Evolutionary conservation across 2,888 invertebrate genomes (phyloP), one percentile per base, ranked within the genome.

Genomic region (Aleiodes alternator): DNA sequence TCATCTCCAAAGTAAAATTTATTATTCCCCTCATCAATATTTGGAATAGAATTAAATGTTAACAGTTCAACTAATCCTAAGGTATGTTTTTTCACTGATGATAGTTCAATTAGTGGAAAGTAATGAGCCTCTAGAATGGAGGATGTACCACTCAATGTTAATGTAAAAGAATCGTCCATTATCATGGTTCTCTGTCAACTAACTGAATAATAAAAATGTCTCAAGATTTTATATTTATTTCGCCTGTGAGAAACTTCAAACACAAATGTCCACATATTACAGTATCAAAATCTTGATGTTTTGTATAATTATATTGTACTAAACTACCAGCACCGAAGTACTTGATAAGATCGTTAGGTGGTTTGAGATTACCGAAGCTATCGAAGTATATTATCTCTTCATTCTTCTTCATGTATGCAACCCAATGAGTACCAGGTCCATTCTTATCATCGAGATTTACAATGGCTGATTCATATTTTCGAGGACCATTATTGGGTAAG

Each of bases 1-100:
- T 23, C 23, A 23, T 23, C 23, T 23, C 23, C 23, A 23, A 23
- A 23, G 23, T 23, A 23, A 23, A 23, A 23, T 23, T 23, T 23
- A 23, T 23, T 23, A 23, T 23, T 23, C 23, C 23, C 23, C 23
- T 23, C 23, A 23, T 23, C 23, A 2, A 23, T 23, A 23, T 23
- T 23, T 23, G 23, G 23, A 23, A 23, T 23, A 23, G 23, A 23
- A 23, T 23, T 23, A 23, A 23, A 23, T 23, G 23, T 82, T 29
- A 82, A 68, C 53, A 85, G 81, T 71, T 85, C 82, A 61, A 84
- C 75, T 23, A 85, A 75, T 16, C 83, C 85, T 14, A 86, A 79
- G 29, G 76, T 79, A 78, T 84, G 84, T 50, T 81, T 78, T 61
- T 78, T 77, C 61, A 59, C 66, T 55, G 72, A 11, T 57, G 80